Conservation (phyloP, 2,888 invertebrate species). For the Melanargia galathea region DNA sequence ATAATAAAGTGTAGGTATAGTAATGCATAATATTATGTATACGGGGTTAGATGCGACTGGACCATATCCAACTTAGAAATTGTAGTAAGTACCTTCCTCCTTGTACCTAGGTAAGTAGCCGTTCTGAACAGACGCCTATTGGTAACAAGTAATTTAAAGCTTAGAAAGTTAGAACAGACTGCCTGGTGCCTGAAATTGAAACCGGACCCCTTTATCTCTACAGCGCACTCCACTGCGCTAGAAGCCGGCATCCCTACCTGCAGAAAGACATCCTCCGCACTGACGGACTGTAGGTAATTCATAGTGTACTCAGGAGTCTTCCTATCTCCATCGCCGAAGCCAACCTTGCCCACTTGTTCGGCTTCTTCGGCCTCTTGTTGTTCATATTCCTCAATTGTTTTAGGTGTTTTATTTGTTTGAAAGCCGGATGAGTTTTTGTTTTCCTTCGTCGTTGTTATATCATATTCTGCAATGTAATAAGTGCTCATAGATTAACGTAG, state of each 20-base stretch:
- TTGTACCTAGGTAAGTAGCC: too few relatives aligned
- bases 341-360: constrained; percentile 64
- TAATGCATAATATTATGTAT: too few relatives aligned
- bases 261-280: constrained; percentile 92
- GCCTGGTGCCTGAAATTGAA: too few relatives aligned
- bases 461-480: constrained; percentile 51
- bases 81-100: too few relatives aligned
- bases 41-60: too few relatives aligned
- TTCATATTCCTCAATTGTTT: constrained; percentile 74
- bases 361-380: constrained; percentile 79
- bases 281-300: constrained; percentile 92
- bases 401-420: constrained; percentile 51
- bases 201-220: too few relatives aligned
- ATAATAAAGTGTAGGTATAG: too few relatives aligned
- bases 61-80: too few relatives aligned
- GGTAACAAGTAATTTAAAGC: too few relatives aligned
- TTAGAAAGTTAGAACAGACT: too few relatives aligned
- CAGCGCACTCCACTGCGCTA: too few relatives aligned
- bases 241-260: constrained; percentile 83
- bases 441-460: constrained; percentile 65
- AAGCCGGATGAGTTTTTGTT: constrained; percentile 44
- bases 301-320: constrained; percentile 89
- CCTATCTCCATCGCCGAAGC: constrained; percentile 82
- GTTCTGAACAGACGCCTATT: too few relatives aligned
- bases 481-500: neutral